phyloP scores from a whole-genome alignment of 1,140 invertebrate species.

The Fopius arisanus region DNA sequence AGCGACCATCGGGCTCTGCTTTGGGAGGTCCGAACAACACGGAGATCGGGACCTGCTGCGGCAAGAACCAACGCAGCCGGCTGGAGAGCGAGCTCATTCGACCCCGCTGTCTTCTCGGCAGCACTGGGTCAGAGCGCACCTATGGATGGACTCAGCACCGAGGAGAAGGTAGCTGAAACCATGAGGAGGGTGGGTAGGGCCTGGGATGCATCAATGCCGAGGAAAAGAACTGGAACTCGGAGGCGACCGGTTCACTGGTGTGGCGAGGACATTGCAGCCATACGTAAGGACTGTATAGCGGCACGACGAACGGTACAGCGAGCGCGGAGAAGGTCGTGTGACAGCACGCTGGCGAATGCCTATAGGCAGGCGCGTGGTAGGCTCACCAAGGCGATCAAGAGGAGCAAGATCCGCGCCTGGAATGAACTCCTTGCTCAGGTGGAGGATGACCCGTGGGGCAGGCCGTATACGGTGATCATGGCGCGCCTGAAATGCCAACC shows the following conservation, averaged over 20 bases:
- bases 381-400: constrained; percentile 20
- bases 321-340: neutral
- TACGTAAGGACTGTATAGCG: neutral
- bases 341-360: neutral
- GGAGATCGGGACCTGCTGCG: no score
- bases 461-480: constrained; percentile 39
- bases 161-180: neutral
- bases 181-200: neutral
- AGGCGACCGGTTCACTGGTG: constrained; percentile 34
- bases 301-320: constrained; percentile 9
- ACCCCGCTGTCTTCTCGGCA: neutral
- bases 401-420: constrained; percentile 23
- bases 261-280: constrained; percentile 24
- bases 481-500: neutral
- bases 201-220: constrained; percentile 14
- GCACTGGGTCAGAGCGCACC: neutral
- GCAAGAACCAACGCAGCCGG: no score
- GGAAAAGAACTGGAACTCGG: neutral
- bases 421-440: constrained; percentile 35
- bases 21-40: no score
- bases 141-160: neutral
- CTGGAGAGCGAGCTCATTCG: neutral
- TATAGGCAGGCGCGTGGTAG: neutral
- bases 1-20: no score
- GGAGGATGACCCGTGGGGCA: constrained; percentile 46